Evolutionary conservation across 2,797 vertebrate genomes (phyloP).

Genomic region (Leuciscus waleckii): DNA sequence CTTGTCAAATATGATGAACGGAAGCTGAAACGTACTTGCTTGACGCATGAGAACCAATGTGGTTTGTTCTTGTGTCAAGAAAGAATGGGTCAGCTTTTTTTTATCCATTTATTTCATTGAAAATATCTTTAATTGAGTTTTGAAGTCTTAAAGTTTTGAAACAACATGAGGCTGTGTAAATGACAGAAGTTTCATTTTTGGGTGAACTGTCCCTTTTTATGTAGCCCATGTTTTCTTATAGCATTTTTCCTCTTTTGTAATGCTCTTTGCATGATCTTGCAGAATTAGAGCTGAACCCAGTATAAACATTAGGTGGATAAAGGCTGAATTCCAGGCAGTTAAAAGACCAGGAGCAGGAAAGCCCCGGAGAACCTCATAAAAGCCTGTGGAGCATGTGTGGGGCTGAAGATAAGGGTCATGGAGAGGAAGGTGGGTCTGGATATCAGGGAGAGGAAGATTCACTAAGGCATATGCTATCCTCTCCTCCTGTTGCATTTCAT

Average conservation of each 20-base stretch:
- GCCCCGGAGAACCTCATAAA: conserved; percentile 59
- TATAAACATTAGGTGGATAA: conserved; percentile 64
- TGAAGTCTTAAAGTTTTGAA: no score
- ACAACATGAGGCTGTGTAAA: not conserved
- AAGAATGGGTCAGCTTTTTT: not conserved
- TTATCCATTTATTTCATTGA: not conserved
- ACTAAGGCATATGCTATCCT: conserved; percentile 60
- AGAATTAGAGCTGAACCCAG: conserved; percentile 59
- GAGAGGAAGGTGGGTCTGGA: conserved; percentile 26
- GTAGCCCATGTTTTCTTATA: not conserved
- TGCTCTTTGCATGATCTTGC: conserved; percentile 33
- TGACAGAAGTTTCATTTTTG: not conserved
- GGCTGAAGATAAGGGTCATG: conserved; percentile 52
- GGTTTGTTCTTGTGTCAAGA: not conserved
- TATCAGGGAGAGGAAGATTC: conserved; percentile 44
- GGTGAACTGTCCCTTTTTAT: not conserved
- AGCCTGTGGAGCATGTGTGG: conserved; percentile 56
- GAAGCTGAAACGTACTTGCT: not conserved
- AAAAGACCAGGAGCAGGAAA: conserved; percentile 67
- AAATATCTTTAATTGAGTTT: not conserved
- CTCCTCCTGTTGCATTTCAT: conserved; percentile 59
- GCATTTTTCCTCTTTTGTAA: not conserved
- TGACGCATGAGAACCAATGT: not conserved
- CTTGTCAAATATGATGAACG: not conserved
- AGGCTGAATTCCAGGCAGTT: conserved; percentile 61